phyloP scores from a whole-genome alignment of 2,888 invertebrate genomes.

The Acleris emargana region DNA sequence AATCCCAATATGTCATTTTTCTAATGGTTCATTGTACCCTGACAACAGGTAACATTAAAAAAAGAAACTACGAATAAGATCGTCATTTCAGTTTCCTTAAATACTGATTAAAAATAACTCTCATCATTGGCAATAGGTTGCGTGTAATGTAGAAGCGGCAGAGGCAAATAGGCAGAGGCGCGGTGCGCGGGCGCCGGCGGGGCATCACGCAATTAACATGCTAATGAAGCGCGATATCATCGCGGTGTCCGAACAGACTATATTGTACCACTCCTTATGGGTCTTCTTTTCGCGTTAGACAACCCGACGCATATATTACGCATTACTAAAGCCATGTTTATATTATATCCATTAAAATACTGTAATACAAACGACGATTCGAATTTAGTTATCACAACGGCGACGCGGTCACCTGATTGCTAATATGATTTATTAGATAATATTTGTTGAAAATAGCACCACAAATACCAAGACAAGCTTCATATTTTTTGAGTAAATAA shows the following conservation, averaged over 20 bases:
- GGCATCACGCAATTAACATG: constrained; percentile 78
- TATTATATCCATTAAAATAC: constrained; percentile 25
- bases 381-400: constrained; percentile 3
- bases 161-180: constrained; percentile 34
- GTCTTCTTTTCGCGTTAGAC: constrained; percentile 58
- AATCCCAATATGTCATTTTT: no score
- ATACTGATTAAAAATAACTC: not conserved
- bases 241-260: constrained; percentile 71
- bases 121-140: constrained; percentile 5
- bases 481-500: not conserved
- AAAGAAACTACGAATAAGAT: no score
- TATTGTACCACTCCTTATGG: constrained; percentile 71
- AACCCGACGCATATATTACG: constrained; percentile 52
- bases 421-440: no score
- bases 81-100: no score
- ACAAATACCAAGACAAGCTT: not conserved
- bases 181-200: constrained; percentile 43
- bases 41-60: no score
- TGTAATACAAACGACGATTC: constrained; percentile 12
- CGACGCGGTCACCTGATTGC: not conserved
- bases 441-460: not conserved
- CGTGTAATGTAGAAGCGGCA: constrained; percentile 13
- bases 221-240: constrained; percentile 81
- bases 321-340: constrained; percentile 40
- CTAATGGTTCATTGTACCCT: no score